Conservation (phyloP, 2,113 vertebrate species). For the Pangasianodon gigas region DNA sequence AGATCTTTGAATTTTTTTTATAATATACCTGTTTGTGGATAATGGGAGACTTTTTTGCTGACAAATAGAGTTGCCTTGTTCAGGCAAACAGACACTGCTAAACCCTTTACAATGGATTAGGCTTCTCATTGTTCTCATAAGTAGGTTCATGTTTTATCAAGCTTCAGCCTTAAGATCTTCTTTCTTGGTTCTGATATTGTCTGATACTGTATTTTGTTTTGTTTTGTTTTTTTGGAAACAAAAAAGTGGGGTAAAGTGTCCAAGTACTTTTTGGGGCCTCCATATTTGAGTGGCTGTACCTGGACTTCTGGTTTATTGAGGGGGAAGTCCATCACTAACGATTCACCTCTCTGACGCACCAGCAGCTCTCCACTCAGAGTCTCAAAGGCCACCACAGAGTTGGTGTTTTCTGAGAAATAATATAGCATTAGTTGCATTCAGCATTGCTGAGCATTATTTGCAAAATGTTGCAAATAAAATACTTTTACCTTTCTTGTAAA, state of each 20-base stretch:
- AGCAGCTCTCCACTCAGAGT: conserved; percentile 84
- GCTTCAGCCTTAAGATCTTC: not conserved
- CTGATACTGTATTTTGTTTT: not conserved
- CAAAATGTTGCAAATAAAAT: not conserved
- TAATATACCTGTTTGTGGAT: not conserved
- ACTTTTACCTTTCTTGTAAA: conserved; percentile 78
- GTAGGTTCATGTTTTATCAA: not conserved
- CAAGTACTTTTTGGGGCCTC: not conserved
- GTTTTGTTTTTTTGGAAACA: not conserved
- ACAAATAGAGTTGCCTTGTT: not conserved
- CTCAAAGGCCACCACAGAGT: conserved; percentile 79
- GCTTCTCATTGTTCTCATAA: no score
- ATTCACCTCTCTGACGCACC: conserved; percentile 72
- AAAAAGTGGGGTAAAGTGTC: not conserved
- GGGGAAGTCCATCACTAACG: conserved; percentile 85
- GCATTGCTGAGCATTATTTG: not conserved
- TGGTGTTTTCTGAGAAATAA: conserved; percentile 78
- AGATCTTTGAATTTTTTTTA: no score
- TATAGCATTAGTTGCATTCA: not conserved
- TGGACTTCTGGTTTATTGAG: conserved; percentile 72
- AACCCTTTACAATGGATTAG: not conserved
- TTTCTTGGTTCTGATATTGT: not conserved
- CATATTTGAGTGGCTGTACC: conserved; percentile 62
- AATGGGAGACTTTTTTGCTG: not conserved
- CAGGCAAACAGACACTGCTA: not conserved